Evolutionary conservation across 2,888 invertebrate species (phyloP), one percentile per base, ranked within the genome.

Genomic region (Graphium colonna): DNA sequence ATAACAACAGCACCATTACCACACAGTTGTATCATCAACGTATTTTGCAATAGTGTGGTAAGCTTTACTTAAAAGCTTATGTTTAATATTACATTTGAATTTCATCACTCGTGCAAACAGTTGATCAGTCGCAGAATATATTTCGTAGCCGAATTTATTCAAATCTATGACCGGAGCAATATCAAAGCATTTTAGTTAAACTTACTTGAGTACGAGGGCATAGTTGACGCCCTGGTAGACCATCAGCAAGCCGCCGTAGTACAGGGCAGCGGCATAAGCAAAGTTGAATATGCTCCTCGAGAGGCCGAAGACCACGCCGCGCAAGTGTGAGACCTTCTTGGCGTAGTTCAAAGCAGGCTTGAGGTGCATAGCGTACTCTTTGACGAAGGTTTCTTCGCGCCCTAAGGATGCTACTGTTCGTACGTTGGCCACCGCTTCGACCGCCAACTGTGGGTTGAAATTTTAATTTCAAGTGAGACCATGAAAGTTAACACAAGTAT

Each of bases 361-460:
- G 4, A 96, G 78, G 57, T 92, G 90, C 0, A 75, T 76, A 1
- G 91, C 88, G 69, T 95, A 96, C 49, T 92, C 90, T 0, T 80
- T 62, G 36, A 92, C 90, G 76, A 96, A 95, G 18, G 90, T 90
- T 17, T 92, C 87, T 77, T 96, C 96, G 21, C 93, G 86, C 1
- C 94, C 93, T 15, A 95, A 76, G 0, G 95, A 93, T 0, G 92
- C 94, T 0, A 95, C 95, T 0, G 96, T 96, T 39, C 95, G 90
- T 8, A 95, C 93, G 65, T 95, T 95, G 4, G 93, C 91, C 1
- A 96, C 94, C 1, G 94, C 95, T 78, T 96, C 95, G 9, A 95
- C 94, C 3, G 95, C 94, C 56, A 94, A 86, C 93, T 92, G 58
- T 12, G n/a, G n/a, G n/a, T n/a, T n/a, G n/a, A n/a, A n/a, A n/a